phyloP scores from a whole-genome alignment of 2,888 invertebrate genomes.

The Drosophila austrosaltans region DNA sequence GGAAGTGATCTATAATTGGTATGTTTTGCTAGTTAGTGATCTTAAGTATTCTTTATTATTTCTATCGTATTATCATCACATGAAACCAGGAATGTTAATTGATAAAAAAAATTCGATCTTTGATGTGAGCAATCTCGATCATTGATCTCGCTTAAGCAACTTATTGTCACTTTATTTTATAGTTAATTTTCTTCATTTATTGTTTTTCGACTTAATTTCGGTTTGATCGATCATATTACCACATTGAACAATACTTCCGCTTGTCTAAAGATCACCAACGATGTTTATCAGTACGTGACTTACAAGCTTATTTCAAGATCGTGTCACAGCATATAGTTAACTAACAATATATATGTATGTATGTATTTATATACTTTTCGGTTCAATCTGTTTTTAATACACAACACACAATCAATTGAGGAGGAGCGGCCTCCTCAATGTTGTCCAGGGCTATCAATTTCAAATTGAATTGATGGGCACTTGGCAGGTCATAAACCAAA shows the following conservation, averaged over 20 bases:
- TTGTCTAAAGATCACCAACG: conserved; percentile 27
- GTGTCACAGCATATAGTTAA: conserved; percentile 20
- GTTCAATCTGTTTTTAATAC: conserved; percentile 49
- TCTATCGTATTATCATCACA: neutral
- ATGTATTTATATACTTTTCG: conserved; percentile 24
- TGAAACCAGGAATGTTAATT: neutral
- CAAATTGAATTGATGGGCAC: conserved; percentile 48
- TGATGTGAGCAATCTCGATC: neutral
- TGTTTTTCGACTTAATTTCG: neutral
- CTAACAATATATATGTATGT: too few species aligned
- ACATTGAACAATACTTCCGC: conserved; percentile 26
- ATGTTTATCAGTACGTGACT: conserved; percentile 54
- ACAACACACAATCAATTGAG: conserved; percentile 31
- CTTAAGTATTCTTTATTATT: neutral
- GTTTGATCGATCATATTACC: neutral
- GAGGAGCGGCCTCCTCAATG: conserved; percentile 20
- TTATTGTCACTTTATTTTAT: neutral
- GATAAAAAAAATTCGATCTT: too few species aligned
- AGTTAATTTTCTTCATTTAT: neutral
- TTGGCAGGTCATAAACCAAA: conserved; percentile 59
- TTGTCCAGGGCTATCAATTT: conserved; percentile 59
- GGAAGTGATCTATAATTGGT: neutral
- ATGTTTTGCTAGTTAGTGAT: neutral
- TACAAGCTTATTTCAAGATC: conserved; percentile 31
- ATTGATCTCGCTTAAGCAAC: neutral